Evolutionary conservation across 2,797 vertebrate species (phyloP).

Genomic region (Zonotrichia albicollis): DNA sequence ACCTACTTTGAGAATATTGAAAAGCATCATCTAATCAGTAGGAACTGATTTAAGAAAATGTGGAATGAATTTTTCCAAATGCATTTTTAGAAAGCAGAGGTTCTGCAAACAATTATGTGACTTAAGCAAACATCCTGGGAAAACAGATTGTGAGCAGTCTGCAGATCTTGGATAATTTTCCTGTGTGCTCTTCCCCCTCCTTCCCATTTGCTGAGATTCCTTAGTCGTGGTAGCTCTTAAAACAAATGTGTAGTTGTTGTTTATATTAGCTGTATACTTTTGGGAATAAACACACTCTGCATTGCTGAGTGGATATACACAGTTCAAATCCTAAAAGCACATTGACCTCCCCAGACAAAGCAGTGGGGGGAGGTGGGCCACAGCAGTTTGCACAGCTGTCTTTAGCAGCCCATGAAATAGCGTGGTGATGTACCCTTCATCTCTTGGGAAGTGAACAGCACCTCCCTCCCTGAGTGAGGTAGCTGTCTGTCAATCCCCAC

Average conservation of each 20-base stretch:
- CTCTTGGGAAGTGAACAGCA: neutral
- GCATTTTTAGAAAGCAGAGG: conserved; percentile 25
- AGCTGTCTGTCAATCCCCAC: neutral
- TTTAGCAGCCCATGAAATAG: neutral
- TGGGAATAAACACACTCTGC: neutral
- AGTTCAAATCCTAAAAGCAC: neutral
- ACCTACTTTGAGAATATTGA: neutral
- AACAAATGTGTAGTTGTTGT: neutral
- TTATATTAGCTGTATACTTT: conserved; percentile 16
- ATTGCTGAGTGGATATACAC: neutral
- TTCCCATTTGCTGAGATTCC: neutral
- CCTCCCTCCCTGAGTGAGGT: neutral
- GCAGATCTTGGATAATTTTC: neutral
- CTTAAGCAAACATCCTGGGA: conserved; percentile 14
- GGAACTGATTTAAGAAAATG: neutral
- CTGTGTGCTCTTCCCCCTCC: neutral
- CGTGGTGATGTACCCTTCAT: neutral
- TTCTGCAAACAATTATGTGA: conserved; percentile 25
- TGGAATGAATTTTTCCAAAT: neutral
- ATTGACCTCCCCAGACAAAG: neutral
- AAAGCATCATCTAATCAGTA: neutral
- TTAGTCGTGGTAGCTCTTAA: neutral
- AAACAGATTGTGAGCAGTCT: neutral
- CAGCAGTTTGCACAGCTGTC: neutral
- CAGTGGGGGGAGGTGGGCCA: neutral